A percentile compares a stretch with the other conserved stretches of the same genome.
Evolutionary conservation across 2,888 invertebrate genomes (phyloP).

Genomic region (Dendrolimus houi): DNA sequence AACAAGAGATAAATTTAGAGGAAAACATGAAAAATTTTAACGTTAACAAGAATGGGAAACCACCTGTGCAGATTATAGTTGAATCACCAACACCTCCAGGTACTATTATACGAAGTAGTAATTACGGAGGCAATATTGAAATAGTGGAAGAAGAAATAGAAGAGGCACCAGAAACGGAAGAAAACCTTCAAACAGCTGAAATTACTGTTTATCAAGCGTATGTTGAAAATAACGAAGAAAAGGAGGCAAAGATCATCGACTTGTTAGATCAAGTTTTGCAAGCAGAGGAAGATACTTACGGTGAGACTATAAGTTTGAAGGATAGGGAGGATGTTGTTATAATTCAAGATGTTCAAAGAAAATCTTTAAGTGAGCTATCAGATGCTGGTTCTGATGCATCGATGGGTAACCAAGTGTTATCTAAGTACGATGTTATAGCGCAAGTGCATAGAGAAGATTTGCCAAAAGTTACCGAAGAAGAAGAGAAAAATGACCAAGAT

Average conservation of each 20-base stretch:
- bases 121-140: conserved; percentile 23
- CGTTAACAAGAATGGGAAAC: conserved; percentile 42
- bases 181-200: conserved; percentile 35
- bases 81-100: conserved; percentile 59
- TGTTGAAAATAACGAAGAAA: conserved; percentile 55
- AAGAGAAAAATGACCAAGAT: conserved; percentile 37
- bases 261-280: conserved; percentile 64
- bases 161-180: conserved; percentile 24
- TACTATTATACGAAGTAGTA: conserved; percentile 38
- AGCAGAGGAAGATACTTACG: conserved; percentile 65
- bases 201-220: conserved; percentile 43
- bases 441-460: conserved; percentile 76
- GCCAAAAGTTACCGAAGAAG: conserved; percentile 54
- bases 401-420: conserved; percentile 55
- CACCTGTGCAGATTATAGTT: conserved; percentile 55
- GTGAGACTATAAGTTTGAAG: conserved; percentile 45
- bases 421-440: conserved; percentile 75
- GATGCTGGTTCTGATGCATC: conserved; percentile 66
- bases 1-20: conserved; percentile 26
- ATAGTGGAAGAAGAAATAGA: conserved; percentile 23
- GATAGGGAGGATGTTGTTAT: conserved; percentile 36
- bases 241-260: conserved; percentile 68
- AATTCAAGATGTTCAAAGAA: conserved; percentile 35
- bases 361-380: conserved; percentile 57
- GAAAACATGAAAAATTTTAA: conserved; percentile 28